Evolutionary conservation across 2,888 invertebrate genomes (phyloP).

Genomic region (Xylocampa areola): DNA sequence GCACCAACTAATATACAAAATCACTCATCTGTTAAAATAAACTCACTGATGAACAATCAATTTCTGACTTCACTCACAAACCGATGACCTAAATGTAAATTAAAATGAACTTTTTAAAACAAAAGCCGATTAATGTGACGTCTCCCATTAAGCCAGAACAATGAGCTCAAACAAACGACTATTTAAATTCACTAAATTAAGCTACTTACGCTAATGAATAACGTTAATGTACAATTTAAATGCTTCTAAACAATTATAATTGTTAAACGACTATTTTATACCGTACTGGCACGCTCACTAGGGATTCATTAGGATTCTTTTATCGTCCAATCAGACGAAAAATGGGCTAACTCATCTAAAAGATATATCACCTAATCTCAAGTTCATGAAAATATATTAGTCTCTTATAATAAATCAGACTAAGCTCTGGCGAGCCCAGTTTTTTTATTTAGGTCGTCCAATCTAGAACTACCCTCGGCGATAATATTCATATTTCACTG

Average conservation of each 20-base stretch:
- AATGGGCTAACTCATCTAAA: constrained; percentile 32
- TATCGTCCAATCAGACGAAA: constrained; percentile 24
- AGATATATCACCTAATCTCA: constrained; percentile 33
- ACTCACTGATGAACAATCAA: background rate
- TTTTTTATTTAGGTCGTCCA: constrained; percentile 40
- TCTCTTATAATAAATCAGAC: constrained; percentile 36
- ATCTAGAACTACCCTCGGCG: constrained; percentile 7
- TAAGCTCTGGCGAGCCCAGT: constrained; percentile 23
- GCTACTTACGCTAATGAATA: constrained; percentile 40
- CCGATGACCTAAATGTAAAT: constrained; percentile 22
- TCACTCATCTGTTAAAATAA: background rate
- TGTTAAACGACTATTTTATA: constrained; percentile 26
- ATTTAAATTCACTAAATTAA: constrained; percentile 42
- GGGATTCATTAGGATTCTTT: constrained; percentile 42
- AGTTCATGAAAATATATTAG: constrained; percentile 51
- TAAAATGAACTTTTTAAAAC: constrained; percentile 21
- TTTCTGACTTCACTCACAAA: constrained; percentile 7
- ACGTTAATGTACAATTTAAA: constrained; percentile 39
- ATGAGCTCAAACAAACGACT: constrained; percentile 37
- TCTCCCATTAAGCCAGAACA: constrained; percentile 32
- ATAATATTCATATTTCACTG: constrained; percentile 40
- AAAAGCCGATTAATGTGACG: constrained; percentile 32
- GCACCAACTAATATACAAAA: too few relatives aligned
- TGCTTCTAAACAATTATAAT: constrained; percentile 39
- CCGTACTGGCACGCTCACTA: constrained; percentile 16